These are phyloP conservation scores for Forbesichthys agassizii DNA, from an alignment of 2,113 vertebrate species.

Conservation along the genomic window DNA sequence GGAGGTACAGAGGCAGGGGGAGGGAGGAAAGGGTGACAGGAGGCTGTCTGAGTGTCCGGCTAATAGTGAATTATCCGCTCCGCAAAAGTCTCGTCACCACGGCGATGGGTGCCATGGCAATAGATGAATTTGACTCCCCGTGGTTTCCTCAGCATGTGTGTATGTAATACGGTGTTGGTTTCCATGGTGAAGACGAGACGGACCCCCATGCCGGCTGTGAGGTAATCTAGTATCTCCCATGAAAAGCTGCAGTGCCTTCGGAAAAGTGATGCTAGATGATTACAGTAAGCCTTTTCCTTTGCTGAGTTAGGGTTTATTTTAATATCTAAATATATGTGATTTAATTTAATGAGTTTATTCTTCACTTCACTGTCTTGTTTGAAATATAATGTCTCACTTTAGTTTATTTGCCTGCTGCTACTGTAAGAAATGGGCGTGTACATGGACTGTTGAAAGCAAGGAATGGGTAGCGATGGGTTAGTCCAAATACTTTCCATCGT, in stretches of 20 bases:
- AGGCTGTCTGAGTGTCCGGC: conserved; percentile 33
- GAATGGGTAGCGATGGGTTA: conserved; percentile 18
- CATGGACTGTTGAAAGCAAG: conserved; percentile 40
- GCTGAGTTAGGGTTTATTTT: conserved; percentile 1
- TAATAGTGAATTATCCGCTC: conserved; percentile 56
- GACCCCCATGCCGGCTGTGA: conserved; percentile 61
- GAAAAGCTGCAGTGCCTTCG: conserved; percentile 52
- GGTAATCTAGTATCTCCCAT: conserved; percentile 57
- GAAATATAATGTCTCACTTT: conserved; percentile 6
- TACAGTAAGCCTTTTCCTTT: conserved; percentile 14
- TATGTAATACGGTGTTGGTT: conserved; percentile 70
- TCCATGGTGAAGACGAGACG: conserved; percentile 74
- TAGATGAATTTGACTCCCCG: conserved; percentile 50
- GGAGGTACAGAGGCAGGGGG: neutral
- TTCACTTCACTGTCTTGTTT: conserved; percentile 5
- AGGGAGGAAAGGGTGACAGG: neutral
- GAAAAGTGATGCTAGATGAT: conserved; percentile 44
- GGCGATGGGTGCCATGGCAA: conserved; percentile 70
- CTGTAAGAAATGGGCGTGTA: conserved; percentile 62
- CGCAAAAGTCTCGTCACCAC: conserved; percentile 53
- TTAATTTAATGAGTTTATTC: neutral
- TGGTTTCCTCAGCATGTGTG: conserved; percentile 54
- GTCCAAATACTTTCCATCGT: conserved; percentile 7
- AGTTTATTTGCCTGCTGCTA: conserved; percentile 32
- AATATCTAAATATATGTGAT: neutral